Evolutionary conservation across 2,797 vertebrate species (phyloP), one percentile per base, ranked within the genome.

Genomic region (Anniella stebbinsi): DNA sequence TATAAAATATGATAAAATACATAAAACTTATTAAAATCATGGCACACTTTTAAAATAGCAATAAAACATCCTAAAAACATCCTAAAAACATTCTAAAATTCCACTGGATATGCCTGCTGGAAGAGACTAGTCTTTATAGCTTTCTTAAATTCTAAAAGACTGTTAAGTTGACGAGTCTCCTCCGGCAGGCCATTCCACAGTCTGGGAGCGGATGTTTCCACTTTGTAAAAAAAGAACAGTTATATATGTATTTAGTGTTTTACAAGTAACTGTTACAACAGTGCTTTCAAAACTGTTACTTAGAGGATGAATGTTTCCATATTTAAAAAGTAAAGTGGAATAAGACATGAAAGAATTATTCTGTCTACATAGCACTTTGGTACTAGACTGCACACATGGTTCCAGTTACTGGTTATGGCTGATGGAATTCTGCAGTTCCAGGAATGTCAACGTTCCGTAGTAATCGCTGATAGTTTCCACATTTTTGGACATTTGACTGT

Each of bases 171-270:
- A n/a, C n/a, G n/a, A n/a, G n/a, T n/a, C n/a, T n/a, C n/a, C n/a
- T n/a, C n/a, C n/a, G n/a, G n/a, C n/a, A n/a, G n/a, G n/a, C n/a
- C n/a, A n/a, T n/a, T n/a, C n/a, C n/a, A n/a, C n/a, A n/a, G n/a
- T n/a, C n/a, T n/a, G n/a, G n/a, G n/a, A 75, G 10, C 8, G 18
- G 25, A 28, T 33, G 7, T 77, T 66, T 87, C 41, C 28, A 63
- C 73, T 66, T 45, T 0, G 0, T 73, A 33, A 69, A 57, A 18
- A 73, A 10, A 23, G 2, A 76, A 75, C 28, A 75, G 23, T 63
- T 60, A 86, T 28, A 86, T 60, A 12, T 28, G 41, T 30, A 2
- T 28, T 7, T 38, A 72, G 21, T 87, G 33, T 70, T 87, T 36
- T 70, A 88, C 9, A 41, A 21, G n/a, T 18, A 67, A 36, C 38